A percentile compares a stretch with the other conserved stretches of the same genome.
phyloP scores from a whole-genome alignment of 2,113 vertebrate species.

The Pachycephala philippinensis region DNA sequence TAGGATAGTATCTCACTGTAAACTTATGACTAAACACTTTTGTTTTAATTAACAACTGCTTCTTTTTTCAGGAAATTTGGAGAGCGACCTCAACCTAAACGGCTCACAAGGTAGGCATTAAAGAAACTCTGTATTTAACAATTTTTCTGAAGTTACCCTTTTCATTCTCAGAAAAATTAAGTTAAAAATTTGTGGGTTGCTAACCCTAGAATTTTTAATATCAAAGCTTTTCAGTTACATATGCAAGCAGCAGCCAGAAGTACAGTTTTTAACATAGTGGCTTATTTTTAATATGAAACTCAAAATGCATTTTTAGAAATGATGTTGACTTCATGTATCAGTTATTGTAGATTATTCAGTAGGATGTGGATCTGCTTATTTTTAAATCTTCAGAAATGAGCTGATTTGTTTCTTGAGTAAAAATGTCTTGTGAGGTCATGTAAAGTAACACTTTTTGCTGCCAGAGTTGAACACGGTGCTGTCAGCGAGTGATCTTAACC shows the following conservation, averaged over 20 bases:
- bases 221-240: neutral
- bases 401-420: neutral
- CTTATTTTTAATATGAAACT: neutral
- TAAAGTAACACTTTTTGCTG: neutral
- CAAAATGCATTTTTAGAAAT: neutral
- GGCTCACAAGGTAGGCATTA: conserved; percentile 90
- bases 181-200: neutral
- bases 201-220: neutral
- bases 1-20: neutral
- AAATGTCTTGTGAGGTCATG: neutral
- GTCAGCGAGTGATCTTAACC: neutral
- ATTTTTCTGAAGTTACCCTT: neutral
- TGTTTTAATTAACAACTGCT: neutral
- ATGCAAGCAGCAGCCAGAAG: neutral
- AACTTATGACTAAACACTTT: neutral
- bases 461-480: neutral
- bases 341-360: neutral
- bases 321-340: neutral
- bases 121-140: neutral
- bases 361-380: neutral
- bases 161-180: neutral
- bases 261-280: neutral
- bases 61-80: conserved; percentile 90
- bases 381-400: neutral
- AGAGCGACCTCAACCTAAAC: conserved; percentile 98